Evolutionary conservation across 2,888 invertebrate species (phyloP).

Genomic region (Nebria salina): DNA sequence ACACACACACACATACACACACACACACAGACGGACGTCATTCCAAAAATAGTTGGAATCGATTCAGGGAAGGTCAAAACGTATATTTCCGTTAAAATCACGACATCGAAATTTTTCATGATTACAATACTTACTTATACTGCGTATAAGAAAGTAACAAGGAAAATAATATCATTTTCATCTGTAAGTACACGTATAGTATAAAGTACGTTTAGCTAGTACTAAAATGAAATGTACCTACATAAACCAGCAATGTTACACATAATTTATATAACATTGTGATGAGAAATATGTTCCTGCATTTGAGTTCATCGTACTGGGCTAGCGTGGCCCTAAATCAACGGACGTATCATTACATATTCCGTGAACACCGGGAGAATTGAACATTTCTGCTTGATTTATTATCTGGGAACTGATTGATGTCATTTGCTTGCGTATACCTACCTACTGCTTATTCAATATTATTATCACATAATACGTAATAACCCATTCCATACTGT

Average conservation of each 20-base stretch:
- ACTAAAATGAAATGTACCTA: too few species aligned
- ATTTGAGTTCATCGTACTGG: slow-evolving; percentile 12
- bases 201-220: too few species aligned
- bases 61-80: too few species aligned
- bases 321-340: slow-evolving; percentile 3
- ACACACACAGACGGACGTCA: too few species aligned
- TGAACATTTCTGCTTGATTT: slow-evolving; percentile 12
- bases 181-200: too few species aligned
- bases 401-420: slow-evolving; percentile 22
- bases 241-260: background rate
- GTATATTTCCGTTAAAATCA: too few species aligned
- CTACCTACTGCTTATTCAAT: slow-evolving; percentile 12
- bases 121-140: too few species aligned
- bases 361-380: background rate
- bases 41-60: too few species aligned
- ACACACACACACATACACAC: too few species aligned
- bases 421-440: slow-evolving; percentile 7
- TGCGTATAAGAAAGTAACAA: too few species aligned
- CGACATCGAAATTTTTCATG: too few species aligned
- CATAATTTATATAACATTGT: background rate
- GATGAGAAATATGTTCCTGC: background rate
- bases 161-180: too few species aligned
- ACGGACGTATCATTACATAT: slow-evolving; percentile 7
- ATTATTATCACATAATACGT: slow-evolving; percentile 53
- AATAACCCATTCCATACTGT: slow-evolving; percentile 53